Conservation (phyloP, 2,113 vertebrate species). For the Brachypteracias leptosomus region DNA sequence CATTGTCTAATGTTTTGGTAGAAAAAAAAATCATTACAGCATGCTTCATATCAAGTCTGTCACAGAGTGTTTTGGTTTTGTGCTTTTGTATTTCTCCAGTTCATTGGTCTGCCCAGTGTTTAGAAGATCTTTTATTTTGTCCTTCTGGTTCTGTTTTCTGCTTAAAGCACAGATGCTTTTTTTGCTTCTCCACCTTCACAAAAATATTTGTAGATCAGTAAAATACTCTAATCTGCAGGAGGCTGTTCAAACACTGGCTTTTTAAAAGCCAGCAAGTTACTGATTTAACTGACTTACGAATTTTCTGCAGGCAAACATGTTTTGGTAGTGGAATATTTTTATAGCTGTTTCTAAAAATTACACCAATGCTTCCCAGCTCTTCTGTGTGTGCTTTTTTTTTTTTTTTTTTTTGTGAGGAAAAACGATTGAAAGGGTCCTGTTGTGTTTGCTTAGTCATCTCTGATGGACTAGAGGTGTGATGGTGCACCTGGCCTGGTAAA, state of each 20-base stretch:
- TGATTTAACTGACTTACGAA: fast-evolving
- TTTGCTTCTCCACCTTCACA: fast-evolving
- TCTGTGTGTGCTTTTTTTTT: not conserved
- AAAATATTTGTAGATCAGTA: not conserved
- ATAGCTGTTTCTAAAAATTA: not conserved
- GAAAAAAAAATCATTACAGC: not conserved
- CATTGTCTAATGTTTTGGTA: not conserved
- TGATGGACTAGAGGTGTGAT: not conserved
- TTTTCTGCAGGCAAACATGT: not conserved
- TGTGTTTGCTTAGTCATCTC: not conserved
- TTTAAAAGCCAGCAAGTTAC: not conserved
- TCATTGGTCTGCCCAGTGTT: not conserved
- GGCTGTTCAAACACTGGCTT: not conserved
- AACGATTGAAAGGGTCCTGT: not conserved
- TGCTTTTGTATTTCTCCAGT: not conserved
- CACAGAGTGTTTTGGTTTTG: not conserved
- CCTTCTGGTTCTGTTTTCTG: not conserved
- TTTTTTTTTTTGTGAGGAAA: not conserved
- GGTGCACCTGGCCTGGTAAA: not conserved
- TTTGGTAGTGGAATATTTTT: not conserved
- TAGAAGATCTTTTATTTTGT: not conserved
- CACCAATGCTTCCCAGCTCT: not conserved
- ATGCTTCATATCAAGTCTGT: not conserved
- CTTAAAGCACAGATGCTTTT: not conserved
- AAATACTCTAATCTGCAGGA: not conserved